Conservation (phyloP, 1,140 invertebrate species). For the Ceratina australensis region DNA sequence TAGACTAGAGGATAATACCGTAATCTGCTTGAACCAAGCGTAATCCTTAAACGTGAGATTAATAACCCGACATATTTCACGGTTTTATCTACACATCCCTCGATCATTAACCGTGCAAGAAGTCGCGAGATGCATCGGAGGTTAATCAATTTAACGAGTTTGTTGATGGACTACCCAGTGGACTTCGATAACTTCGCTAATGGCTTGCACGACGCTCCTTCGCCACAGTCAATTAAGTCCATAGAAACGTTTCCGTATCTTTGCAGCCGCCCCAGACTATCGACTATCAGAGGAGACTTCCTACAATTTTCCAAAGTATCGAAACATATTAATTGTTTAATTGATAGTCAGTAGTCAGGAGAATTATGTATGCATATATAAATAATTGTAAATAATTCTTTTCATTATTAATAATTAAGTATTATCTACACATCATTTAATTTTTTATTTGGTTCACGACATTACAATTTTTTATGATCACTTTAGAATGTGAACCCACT, state of each 20-base stretch:
- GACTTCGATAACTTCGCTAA: slow-evolving; percentile 45
- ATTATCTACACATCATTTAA: too few relatives aligned
- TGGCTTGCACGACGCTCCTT: slow-evolving; percentile 31
- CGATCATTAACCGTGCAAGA: slow-evolving; percentile 36
- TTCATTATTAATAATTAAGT: too few relatives aligned
- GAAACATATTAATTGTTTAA: slow-evolving; percentile 40
- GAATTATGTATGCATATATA: too few relatives aligned
- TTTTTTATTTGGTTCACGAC: too few relatives aligned
- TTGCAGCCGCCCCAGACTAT: slow-evolving; percentile 4
- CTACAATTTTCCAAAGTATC: slow-evolving; percentile 1
- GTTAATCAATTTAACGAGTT: slow-evolving; percentile 48
- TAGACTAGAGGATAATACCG: background rate
- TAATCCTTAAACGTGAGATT: slow-evolving; percentile 41
- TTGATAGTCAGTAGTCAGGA: slow-evolving; percentile 30
- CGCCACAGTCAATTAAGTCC: slow-evolving; percentile 46
- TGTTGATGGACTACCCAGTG: slow-evolving; percentile 39
- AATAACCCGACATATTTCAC: slow-evolving; percentile 43
- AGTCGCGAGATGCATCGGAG: slow-evolving; percentile 34
- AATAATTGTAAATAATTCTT: too few relatives aligned
- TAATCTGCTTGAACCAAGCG: slow-evolving; percentile 12
- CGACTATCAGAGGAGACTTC: slow-evolving; percentile 1
- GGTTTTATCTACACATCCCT: slow-evolving; percentile 43
- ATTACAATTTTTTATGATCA: too few relatives aligned
- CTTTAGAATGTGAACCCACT: too few relatives aligned
- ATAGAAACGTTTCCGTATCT: slow-evolving; percentile 50